phyloP scores from a whole-genome alignment of 2,888 invertebrate species.

The Mechanitis messenoides region DNA sequence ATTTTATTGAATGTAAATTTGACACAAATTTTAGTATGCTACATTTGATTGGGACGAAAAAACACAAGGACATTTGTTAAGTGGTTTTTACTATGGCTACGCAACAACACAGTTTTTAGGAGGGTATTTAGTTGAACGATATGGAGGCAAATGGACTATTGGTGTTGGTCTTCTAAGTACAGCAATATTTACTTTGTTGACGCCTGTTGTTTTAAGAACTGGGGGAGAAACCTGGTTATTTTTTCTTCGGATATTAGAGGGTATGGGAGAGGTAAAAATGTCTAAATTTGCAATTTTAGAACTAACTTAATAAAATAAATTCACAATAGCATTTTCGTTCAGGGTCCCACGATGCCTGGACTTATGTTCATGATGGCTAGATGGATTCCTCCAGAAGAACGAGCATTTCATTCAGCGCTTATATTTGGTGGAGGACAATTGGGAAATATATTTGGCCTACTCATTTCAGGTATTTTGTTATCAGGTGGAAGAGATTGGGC shows the following conservation, averaged over 20 bases:
- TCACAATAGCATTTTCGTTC: not conserved
- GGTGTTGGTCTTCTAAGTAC: constrained; percentile 84
- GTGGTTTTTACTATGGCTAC: constrained; percentile 86
- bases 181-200: constrained; percentile 82
- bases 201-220: constrained; percentile 78
- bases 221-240: constrained; percentile 62
- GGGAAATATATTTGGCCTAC: constrained; percentile 54
- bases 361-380: constrained; percentile 67
- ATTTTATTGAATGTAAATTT: not conserved
- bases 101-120: constrained; percentile 85
- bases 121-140: constrained; percentile 82
- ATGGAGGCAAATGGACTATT: constrained; percentile 85
- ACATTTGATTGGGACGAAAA: constrained; percentile 77
- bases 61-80: constrained; percentile 80
- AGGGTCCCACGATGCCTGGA: constrained; percentile 78
- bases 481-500: constrained; percentile 52
- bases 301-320: not conserved
- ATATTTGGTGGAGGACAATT: constrained; percentile 63
- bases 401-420: constrained; percentile 61
- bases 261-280: constrained; percentile 79
- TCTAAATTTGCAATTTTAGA: not conserved
- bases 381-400: constrained; percentile 65
- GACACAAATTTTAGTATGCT: constrained; percentile 27
- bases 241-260: constrained; percentile 75
- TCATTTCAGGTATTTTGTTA: constrained; percentile 47